Percentiles rank a stretch among this genome's conserved stretches.
phyloP scores from a whole-genome alignment of 2,888 invertebrate genomes.

The Amiota mariae region DNA sequence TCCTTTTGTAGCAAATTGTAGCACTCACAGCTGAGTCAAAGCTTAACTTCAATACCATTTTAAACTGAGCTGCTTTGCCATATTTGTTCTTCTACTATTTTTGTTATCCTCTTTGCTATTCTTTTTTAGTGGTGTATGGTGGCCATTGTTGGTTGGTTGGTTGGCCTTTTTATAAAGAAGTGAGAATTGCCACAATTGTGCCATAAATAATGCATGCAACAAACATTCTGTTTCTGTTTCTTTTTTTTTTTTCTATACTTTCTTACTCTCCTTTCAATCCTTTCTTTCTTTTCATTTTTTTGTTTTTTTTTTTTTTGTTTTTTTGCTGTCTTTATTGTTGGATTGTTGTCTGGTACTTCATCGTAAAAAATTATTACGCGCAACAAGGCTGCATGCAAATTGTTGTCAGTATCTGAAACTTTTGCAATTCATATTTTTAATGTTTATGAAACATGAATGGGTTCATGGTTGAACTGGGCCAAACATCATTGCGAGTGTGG shows the following conservation, averaged over 20 bases:
- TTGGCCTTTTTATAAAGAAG: background rate
- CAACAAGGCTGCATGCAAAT: conserved; percentile 13
- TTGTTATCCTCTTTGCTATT: background rate
- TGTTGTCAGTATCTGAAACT: background rate
- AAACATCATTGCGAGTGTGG: background rate
- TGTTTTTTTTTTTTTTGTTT: background rate
- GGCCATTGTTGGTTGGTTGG: no score
- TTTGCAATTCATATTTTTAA: conserved; percentile 5
- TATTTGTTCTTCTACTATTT: background rate
- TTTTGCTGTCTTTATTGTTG: no score
- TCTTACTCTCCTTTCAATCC: background rate
- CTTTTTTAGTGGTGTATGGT: background rate
- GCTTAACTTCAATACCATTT: background rate
- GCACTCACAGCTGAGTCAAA: background rate
- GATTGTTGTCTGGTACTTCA: conserved; percentile 14
- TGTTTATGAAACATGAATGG: background rate
- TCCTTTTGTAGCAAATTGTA: background rate
- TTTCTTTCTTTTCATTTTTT: background rate
- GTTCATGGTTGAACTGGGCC: background rate
- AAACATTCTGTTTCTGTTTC: background rate
- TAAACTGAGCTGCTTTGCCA: no score
- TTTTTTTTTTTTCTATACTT: background rate
- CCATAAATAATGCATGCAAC: conserved; percentile 22
- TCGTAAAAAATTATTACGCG: conserved; percentile 22
- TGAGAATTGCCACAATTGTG: conserved; percentile 24